Evolutionary conservation across 2,797 vertebrate genomes (phyloP).

Genomic region (Sorex maritimensis): DNA sequence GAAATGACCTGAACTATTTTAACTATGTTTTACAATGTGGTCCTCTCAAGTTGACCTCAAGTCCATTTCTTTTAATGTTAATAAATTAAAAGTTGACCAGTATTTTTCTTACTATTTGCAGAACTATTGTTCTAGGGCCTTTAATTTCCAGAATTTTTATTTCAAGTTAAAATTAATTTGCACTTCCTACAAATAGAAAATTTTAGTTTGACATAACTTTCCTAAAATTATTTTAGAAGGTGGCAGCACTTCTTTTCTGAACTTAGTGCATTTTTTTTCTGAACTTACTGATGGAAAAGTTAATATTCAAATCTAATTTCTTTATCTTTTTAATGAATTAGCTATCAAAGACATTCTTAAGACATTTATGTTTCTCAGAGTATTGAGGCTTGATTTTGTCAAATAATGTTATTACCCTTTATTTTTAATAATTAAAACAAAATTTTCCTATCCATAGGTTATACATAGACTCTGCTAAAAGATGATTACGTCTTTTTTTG

Average conservation of each 20-base stretch:
- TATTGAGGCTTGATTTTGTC: slow-evolving; percentile 62
- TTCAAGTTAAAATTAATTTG: slow-evolving; percentile 67
- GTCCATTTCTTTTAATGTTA: slow-evolving; percentile 51
- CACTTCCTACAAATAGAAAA: slow-evolving; percentile 31
- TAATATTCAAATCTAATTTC: neutral
- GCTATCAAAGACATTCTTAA: slow-evolving; percentile 23
- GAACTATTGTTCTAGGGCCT: neutral
- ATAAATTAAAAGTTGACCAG: neutral
- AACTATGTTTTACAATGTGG: slow-evolving; percentile 73
- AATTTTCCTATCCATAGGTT: slow-evolving; percentile 24
- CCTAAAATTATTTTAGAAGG: slow-evolving; percentile 45
- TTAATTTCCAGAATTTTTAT: slow-evolving; percentile 60
- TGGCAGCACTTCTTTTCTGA: slow-evolving; percentile 66
- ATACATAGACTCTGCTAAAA: slow-evolving; percentile 58
- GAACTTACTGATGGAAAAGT: slow-evolving; percentile 7
- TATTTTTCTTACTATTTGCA: slow-evolving; percentile 41
- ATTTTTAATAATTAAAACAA: slow-evolving; percentile 48
- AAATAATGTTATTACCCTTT: slow-evolving; percentile 40
- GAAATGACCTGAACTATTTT: slow-evolving; percentile 72
- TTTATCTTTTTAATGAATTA: slow-evolving; percentile 64
- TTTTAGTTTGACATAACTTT: slow-evolving; percentile 42
- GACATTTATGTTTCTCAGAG: slow-evolving; percentile 26
- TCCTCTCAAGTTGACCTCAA: slow-evolving; percentile 77
- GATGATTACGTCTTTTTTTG: neutral
- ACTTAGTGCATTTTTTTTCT: neutral